phyloP scores from a whole-genome alignment of 2,888 invertebrate species.

The Hirtodrosophila histrioides region DNA sequence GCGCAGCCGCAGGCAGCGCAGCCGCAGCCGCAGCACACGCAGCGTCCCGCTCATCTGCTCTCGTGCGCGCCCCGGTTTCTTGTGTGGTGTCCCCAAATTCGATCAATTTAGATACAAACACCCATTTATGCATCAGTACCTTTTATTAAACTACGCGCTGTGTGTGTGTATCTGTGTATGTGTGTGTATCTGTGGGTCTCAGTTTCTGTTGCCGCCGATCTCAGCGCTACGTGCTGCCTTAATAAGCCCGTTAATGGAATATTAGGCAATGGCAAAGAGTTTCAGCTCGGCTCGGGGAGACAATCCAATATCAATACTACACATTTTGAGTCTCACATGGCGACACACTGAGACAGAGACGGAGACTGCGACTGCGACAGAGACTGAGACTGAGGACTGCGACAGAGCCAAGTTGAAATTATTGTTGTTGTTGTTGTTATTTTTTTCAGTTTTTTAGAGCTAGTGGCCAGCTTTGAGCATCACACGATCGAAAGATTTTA shows the following conservation, averaged over 20 bases:
- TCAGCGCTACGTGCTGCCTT: conserved; percentile 70
- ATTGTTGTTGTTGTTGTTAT: conserved; percentile 21
- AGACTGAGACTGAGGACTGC: conserved; percentile 19
- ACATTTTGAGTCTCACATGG: conserved; percentile 58
- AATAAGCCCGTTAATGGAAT: conserved; percentile 80
- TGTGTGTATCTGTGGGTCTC: conserved; percentile 56
- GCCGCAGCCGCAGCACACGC: conserved; percentile 36
- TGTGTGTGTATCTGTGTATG: conserved; percentile 9
- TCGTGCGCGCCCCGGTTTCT: conserved; percentile 43
- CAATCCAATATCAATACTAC: conserved; percentile 65
- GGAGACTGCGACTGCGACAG: background rate
- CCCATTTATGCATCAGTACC: conserved; percentile 81
- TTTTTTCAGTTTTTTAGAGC: conserved; percentile 45
- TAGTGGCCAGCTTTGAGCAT: conserved; percentile 58
- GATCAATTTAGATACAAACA: conserved; percentile 81
- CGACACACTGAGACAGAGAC: conserved; percentile 52
- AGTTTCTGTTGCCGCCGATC: conserved; percentile 39
- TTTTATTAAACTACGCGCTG: conserved; percentile 73
- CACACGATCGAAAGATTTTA: conserved; percentile 76
- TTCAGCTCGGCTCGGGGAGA: conserved; percentile 54
- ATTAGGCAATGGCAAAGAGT: conserved; percentile 76
- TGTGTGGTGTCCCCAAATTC: conserved; percentile 78
- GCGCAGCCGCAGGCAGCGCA: too few species aligned
- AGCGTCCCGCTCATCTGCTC: conserved; percentile 55
- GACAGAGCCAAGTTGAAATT: conserved; percentile 31